Percentiles rank a stretch among this genome's conserved stretches.
Conservation (phyloP, 2,888 invertebrate genomes). For the Sinohyriopsis cumingii region DNA sequence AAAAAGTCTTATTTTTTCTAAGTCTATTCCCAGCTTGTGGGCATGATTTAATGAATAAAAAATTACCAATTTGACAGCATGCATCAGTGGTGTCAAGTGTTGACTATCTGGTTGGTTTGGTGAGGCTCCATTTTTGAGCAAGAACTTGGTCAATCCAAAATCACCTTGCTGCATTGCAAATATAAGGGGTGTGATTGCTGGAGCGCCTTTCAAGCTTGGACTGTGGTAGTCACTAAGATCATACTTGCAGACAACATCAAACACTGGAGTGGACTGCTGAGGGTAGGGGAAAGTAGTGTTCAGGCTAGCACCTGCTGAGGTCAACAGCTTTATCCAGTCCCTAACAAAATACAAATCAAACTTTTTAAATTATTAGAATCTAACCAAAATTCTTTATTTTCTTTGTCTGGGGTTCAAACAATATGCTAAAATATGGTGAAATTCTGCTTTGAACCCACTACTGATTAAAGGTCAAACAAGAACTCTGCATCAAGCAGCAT, state of each 20-base stretch:
- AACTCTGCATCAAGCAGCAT: too few species aligned
- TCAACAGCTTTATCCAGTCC: conserved; percentile 53
- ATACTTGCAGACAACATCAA: conserved; percentile 46
- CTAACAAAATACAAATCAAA: conserved; percentile 25
- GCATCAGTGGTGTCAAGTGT: conserved; percentile 72
- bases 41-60: too few species aligned
- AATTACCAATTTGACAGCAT: conserved; percentile 71
- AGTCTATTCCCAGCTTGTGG: too few species aligned
- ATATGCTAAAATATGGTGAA: too few species aligned
- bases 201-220: conserved; percentile 24
- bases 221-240: conserved; percentile 50
- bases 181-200: conserved; percentile 67
- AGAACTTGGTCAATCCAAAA: conserved; percentile 63
- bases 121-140: conserved; percentile 69
- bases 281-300: conserved; percentile 66
- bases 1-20: too few species aligned
- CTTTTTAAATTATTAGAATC: neutral
- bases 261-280: conserved; percentile 53
- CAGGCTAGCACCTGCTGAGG: conserved; percentile 56
- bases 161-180: conserved; percentile 68
- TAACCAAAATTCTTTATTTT: neutral
- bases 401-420: too few species aligned
- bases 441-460: too few species aligned
- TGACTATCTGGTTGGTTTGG: conserved; percentile 69
- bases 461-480: too few species aligned